Conservation (phyloP, 2,797 vertebrate species). For the Lepus oiostolus region DNA sequence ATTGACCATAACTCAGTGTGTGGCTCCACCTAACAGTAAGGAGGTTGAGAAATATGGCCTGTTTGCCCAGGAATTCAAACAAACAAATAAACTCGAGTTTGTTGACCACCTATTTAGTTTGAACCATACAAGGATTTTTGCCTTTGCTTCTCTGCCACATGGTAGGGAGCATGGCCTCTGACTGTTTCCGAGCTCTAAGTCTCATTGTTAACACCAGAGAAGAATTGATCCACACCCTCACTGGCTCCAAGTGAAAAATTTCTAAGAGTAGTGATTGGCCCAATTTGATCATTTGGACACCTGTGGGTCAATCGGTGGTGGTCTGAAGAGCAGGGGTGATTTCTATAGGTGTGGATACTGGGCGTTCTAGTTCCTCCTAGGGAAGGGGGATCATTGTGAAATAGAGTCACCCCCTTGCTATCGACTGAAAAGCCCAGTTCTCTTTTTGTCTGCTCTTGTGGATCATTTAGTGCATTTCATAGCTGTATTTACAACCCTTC, state of each 20-base stretch:
- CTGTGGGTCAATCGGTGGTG: background rate
- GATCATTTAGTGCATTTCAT: constrained; percentile 17
- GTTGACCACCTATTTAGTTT: background rate
- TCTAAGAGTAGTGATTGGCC: background rate
- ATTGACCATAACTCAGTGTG: background rate
- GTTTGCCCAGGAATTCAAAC: background rate
- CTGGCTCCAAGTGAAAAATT: background rate
- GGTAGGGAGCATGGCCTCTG: background rate
- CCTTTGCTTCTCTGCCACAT: background rate
- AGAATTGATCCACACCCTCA: background rate
- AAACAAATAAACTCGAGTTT: constrained; percentile 24
- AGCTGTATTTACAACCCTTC: background rate
- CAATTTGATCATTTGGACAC: constrained; percentile 39
- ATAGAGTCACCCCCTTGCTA: background rate
- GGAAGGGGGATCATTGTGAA: background rate
- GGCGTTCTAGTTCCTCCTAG: background rate
- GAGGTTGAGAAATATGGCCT: constrained; percentile 20
- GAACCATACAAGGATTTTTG: background rate
- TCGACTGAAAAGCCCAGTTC: background rate
- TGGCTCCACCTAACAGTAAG: background rate
- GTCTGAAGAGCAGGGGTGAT: background rate
- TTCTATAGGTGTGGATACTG: background rate
- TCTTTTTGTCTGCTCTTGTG: background rate
- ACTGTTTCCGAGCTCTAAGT: background rate
- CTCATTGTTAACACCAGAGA: background rate